Evolutionary conservation across 2,888 invertebrate species (phyloP).

Genomic region (Deroplatys truncata): DNA sequence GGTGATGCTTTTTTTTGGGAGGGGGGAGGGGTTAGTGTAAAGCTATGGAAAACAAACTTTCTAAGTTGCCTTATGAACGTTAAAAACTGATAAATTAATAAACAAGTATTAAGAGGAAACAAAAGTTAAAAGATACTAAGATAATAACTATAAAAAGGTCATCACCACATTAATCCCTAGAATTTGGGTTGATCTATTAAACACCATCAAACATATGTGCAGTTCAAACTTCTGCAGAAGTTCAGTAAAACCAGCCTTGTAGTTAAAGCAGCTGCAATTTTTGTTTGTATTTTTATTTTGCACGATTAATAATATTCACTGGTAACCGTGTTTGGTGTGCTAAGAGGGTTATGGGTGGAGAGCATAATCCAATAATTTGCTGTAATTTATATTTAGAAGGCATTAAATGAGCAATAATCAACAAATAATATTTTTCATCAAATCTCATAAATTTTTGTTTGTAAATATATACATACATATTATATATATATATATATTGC

Average conservation of each 20-base stretch:
- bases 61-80: too few species aligned
- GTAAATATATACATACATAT: conserved; percentile 30
- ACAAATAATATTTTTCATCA: conserved; percentile 11
- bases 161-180: not conserved
- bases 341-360: conserved; percentile 26
- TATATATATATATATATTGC: conserved; percentile 28
- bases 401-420: conserved; percentile 11
- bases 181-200: not conserved
- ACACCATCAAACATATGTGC: not conserved
- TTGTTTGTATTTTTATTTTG: not conserved
- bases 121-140: too few species aligned
- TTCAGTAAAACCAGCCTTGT: not conserved
- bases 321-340: conserved; percentile 43
- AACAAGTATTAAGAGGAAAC: too few species aligned
- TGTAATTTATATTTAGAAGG: conserved; percentile 23
- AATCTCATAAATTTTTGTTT: conserved; percentile 14
- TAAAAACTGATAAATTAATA: too few species aligned
- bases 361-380: conserved; percentile 24
- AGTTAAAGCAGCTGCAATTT: not conserved
- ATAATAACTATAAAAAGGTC: not conserved
- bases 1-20: too few species aligned
- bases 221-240: conserved; percentile 20
- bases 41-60: too few species aligned
- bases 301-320: conserved; percentile 41
- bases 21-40: too few species aligned